Conservation (phyloP, 2,113 vertebrate species). For the Dipodomys stephensi region DNA sequence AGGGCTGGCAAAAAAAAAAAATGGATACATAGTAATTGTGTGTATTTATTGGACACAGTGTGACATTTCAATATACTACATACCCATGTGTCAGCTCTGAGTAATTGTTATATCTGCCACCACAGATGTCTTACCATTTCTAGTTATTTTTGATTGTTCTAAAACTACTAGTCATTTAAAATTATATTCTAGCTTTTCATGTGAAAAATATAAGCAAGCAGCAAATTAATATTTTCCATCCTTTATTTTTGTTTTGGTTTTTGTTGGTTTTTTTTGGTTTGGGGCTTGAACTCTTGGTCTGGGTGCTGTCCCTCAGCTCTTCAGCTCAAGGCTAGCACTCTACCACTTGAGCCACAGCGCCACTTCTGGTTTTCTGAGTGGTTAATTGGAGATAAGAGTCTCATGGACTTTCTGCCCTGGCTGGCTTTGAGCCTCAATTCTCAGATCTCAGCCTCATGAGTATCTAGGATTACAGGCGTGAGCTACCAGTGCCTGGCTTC, state of each 20-base stretch:
- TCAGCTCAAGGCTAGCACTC: no score
- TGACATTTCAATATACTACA: neutral
- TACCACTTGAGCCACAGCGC: no score
- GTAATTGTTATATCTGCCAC: neutral
- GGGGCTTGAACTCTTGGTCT: no score
- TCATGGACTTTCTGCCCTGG: no score
- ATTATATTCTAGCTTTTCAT: neutral
- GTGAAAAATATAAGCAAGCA: neutral
- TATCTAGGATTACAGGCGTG: no score
- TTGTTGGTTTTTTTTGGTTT: no score
- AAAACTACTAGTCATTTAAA: slow-evolving; percentile 26
- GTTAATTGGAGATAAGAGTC: no score
- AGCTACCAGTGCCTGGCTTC: no score
- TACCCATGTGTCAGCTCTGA: neutral
- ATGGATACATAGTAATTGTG: neutral
- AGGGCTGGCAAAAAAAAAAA: neutral
- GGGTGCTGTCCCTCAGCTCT: no score
- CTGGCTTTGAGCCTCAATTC: no score
- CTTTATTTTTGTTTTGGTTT: neutral
- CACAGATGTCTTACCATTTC: neutral
- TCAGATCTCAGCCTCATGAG: no score
- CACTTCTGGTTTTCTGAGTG: no score
- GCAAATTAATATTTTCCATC: slow-evolving; percentile 18
- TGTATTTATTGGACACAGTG: neutral
- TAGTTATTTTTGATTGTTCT: neutral